phyloP scores from a whole-genome alignment of 2,113 vertebrate genomes.

The Chunga burmeisteri region DNA sequence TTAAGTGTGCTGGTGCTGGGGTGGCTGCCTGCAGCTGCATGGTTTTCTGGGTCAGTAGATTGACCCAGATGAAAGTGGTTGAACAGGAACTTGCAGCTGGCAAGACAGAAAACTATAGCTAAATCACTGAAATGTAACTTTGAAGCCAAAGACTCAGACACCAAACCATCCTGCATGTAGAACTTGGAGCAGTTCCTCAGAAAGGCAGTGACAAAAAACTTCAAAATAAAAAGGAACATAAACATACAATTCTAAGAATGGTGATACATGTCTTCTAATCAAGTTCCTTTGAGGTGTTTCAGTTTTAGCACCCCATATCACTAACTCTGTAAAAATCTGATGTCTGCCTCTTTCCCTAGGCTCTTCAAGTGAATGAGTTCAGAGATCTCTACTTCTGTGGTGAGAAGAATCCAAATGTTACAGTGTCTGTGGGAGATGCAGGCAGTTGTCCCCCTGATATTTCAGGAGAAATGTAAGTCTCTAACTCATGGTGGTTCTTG shows the following conservation, averaged over 20 bases:
- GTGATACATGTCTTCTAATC: not conserved
- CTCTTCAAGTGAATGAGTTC: slow-evolving; percentile 69
- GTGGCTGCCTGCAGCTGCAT: not conserved
- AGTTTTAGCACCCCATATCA: not conserved
- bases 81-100: not conserved
- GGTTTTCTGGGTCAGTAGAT: not conserved
- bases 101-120: not conserved
- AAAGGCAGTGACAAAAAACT: not conserved
- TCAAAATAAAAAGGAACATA: not conserved
- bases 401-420: not conserved
- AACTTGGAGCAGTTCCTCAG: not conserved
- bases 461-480: slow-evolving; percentile 50
- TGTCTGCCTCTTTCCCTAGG: slow-evolving; percentile 20
- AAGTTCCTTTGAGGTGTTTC: not conserved
- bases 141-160: not conserved
- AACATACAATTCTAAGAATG: not conserved
- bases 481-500: not conserved
- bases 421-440: not conserved
- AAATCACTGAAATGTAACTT: not conserved
- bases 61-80: not conserved
- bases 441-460: not conserved
- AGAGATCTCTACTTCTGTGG: slow-evolving; percentile 63
- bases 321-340: not conserved
- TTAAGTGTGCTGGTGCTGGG: not conserved
- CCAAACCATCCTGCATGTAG: not conserved